Evolutionary conservation across 2,888 invertebrate species (phyloP), one percentile per base, ranked within the genome.

Genomic region (Nycteola revayana): DNA sequence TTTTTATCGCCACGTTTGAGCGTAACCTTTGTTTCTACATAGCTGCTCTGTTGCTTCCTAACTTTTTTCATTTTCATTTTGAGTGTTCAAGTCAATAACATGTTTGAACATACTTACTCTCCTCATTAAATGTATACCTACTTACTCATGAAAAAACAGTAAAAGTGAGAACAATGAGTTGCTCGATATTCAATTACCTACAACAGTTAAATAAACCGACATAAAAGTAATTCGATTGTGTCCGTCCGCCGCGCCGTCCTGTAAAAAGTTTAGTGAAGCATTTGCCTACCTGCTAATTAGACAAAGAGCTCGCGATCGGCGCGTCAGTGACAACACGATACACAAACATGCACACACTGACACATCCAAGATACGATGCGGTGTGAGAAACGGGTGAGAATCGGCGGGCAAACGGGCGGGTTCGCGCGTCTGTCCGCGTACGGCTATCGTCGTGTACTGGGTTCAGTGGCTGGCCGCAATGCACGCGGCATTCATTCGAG

Each of bases 271-370:
- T 64, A 60, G 63, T 65, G 66, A 66, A 75, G 69, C 72, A 67
- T 76, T 72, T 66, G 75, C 83, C 83, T 86, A 86, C 85, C 85
- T 86, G 85, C 65, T 84, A 81, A 82, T 84, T 82, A 81, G 79
- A 84, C 84, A 85, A 83, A 81, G 82, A 78, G 78, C 75, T 75
- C 72, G 72, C 67, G 67, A 76, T 75, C 76, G 72, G 49, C 66
- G 70, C 65, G 72, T 73, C 73, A 70, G 74, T 77, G 80, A 71
- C 74, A 74, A 72, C 75, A 69, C 73, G 67, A 62, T 67, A 78
- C 75, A 73, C 77, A 72, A 69, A 70, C 78, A 80, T 77, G 72
- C 75, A 76, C 80, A 74, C 78, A 77, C 72, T 54, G 69, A 67
- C 66, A 75, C 75, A 74, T 77, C 56, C 56, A 54, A 55, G 49